Conservation (phyloP, 2,888 invertebrate species). For the Plebejus argus region DNA sequence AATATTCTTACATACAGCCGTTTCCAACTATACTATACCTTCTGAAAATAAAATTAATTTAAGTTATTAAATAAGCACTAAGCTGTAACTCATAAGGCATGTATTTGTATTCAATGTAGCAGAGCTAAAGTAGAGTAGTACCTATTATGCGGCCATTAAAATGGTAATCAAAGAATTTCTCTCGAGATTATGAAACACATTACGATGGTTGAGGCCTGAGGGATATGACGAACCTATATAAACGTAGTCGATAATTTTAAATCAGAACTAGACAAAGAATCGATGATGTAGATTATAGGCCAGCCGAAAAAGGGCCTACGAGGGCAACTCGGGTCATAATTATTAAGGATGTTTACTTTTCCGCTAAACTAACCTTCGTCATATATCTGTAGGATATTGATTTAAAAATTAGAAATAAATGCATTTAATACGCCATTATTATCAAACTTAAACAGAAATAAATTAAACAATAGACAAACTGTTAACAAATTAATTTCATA, state of each 20-base stretch:
- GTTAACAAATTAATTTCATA: too few species aligned
- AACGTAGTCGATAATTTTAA: neutral
- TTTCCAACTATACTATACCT: neutral
- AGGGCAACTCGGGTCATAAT: conserved; percentile 10
- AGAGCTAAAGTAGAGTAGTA: neutral
- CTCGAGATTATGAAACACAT: neutral
- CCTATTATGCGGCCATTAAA: neutral
- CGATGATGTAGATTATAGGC: neutral
- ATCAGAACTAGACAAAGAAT: neutral
- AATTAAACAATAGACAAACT: too few species aligned
- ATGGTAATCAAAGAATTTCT: neutral
- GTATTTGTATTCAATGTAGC: neutral
- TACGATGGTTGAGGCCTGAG: neutral
- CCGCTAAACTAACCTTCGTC: conserved; percentile 19
- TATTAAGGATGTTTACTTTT: conserved; percentile 7
- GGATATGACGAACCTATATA: neutral
- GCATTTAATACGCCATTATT: too few species aligned
- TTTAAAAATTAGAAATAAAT: neutral
- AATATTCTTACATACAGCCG: too few species aligned
- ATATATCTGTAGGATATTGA: neutral
- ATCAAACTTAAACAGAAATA: too few species aligned
- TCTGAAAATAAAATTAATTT: too few species aligned
- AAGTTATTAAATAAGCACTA: neutral
- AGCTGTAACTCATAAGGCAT: neutral
- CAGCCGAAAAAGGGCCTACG: neutral